Percentiles rank a stretch among this genome's conserved stretches.
Conservation (phyloP, 2,113 vertebrate species). For the Neoarius graeffei region DNA sequence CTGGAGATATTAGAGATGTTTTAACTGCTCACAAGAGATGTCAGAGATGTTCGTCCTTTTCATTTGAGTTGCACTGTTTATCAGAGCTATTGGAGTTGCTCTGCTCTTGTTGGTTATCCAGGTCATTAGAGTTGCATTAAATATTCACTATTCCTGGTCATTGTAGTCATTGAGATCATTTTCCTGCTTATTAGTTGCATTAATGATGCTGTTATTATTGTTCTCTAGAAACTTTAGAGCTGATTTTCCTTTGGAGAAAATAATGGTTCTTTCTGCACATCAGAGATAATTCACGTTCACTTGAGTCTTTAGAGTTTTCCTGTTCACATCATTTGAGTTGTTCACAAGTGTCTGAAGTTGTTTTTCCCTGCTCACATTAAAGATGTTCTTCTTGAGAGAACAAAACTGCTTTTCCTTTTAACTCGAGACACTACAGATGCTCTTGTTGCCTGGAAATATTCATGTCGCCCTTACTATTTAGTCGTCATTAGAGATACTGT, state of each 20-base stretch:
- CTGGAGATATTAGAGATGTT: background rate
- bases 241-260: background rate
- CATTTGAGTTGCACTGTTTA: background rate
- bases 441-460: background rate
- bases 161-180: background rate
- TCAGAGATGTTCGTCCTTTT: background rate
- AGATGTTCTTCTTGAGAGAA: background rate
- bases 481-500: background rate
- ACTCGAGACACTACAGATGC: background rate
- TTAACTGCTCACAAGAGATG: background rate
- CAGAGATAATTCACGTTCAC: background rate
- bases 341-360: no score
- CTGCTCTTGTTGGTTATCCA: background rate
- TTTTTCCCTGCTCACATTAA: background rate
- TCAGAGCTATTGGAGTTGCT: background rate
- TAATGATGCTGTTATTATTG: background rate
- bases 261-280: background rate
- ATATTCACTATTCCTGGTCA: slow-evolving; percentile 16
- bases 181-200: background rate
- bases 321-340: slow-evolving; percentile 46
- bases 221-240: background rate
- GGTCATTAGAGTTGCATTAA: background rate
- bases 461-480: background rate
- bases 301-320: no score
- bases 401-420: background rate